These are phyloP conservation scores for Pharmacophagus antenor DNA, from an alignment of 2,888 invertebrate species.

Conservation along the genomic window DNA sequence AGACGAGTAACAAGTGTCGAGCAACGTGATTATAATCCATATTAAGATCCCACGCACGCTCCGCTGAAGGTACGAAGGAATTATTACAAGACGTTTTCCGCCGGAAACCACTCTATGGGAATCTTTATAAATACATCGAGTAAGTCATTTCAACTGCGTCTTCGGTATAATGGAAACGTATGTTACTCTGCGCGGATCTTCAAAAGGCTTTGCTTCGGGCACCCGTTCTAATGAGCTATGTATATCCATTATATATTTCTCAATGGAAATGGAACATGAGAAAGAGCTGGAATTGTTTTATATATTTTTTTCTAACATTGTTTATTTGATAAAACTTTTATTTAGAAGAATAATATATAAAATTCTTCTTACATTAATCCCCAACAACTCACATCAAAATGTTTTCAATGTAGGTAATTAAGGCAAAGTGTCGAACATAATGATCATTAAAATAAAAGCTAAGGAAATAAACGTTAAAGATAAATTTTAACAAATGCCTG, in stretches of 20 bases:
- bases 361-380: no score
- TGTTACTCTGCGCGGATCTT: constrained; percentile 32
- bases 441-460: no score
- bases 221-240: constrained; percentile 14
- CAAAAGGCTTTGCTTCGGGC: constrained; percentile 18
- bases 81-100: constrained; percentile 61
- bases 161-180: constrained; percentile 25
- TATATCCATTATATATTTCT: constrained; percentile 19
- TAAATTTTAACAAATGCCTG: no score
- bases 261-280: constrained; percentile 5
- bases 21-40: constrained; percentile 50
- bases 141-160: constrained; percentile 18
- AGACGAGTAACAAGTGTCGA: constrained; percentile 41
- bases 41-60: constrained; percentile 65
- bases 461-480: no score
- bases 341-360: no score
- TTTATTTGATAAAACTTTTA: not conserved
- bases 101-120: constrained; percentile 58
- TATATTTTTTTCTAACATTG: not conserved
- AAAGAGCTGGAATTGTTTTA: not conserved
- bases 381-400: no score
- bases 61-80: constrained; percentile 54
- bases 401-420: no score
- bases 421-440: no score
- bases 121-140: constrained; percentile 40